Base-by-base conservation (phyloP, 2,888 invertebrate genomes). In the Laspeyria flexula region DNA sequence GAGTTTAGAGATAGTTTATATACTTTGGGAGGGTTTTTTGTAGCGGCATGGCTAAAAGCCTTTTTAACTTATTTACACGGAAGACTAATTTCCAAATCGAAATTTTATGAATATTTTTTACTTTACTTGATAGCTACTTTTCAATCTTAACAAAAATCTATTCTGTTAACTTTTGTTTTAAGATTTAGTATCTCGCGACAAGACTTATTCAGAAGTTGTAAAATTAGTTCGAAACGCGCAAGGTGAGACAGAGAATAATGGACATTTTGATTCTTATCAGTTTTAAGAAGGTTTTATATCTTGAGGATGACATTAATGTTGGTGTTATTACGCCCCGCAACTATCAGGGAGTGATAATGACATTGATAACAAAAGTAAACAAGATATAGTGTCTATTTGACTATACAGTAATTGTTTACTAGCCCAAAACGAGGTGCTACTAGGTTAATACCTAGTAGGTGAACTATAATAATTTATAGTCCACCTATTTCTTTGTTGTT, bases 271-370 rank as follows among this genome's bases (percentile, higher is more conserved):
- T 23, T 35, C 23, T 52, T 69, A 69, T 69, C 65, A 50, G n/a
- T 41, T 68, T 33, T 23, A 41, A 46, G 37, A 37, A 13, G 9
- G 46, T 42, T 44, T 43, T 49, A 58, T 39, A 49, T 49, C 39
- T 55, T 10, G 30, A 47, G 1, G 27, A 45, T 46, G 60, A 47
- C 52, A 39, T 41, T 59, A 60, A 60, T 48, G 51, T 25, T 37
- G 29, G 52, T 58, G 55, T 63, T 48, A 68, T 55, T 59, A 51
- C 60, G 42, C 46, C 30, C 46, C 42, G 42, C 33, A 42, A 34
- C 23, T 65, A 70, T 61, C 52, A 49, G 50, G 44, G 43, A 45
- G 62, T 66, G 71, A 70, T 65, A 66, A 70, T 70, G 63, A 66
- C 71, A 66, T 66, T 70, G 59, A 67, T 67, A 70, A 62, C 50